These are phyloP conservation scores for Thripadectes ignobilis DNA, from an alignment of 2,797 vertebrate species.

Conservation along the genomic window DNA sequence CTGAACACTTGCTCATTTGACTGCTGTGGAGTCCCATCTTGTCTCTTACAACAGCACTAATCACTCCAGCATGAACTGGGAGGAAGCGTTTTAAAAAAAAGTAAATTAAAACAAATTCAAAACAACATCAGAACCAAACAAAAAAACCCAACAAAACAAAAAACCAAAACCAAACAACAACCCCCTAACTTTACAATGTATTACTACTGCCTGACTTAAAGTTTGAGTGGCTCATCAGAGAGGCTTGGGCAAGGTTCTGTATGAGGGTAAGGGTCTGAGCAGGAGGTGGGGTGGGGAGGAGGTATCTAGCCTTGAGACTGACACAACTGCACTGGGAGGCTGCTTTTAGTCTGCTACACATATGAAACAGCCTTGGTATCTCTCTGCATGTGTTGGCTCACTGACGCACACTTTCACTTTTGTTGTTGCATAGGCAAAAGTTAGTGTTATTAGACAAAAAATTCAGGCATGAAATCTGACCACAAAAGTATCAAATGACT, in stretches of 20 bases:
- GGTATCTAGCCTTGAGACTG: not conserved
- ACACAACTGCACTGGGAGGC: not conserved
- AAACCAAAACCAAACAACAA: not conserved
- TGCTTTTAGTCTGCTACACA: not conserved
- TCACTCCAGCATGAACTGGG: not conserved
- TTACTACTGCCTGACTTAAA: not conserved
- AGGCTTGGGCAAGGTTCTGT: not conserved
- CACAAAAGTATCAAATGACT: not conserved
- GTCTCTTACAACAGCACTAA: not conserved
- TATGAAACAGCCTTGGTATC: not conserved
- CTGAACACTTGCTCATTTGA: no score
- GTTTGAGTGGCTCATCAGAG: not conserved
- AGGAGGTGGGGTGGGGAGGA: not conserved
- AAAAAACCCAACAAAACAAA: not conserved
- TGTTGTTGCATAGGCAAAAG: not conserved
- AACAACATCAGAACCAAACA: not conserved
- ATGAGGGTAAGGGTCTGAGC: not conserved
- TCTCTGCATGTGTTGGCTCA: rapidly evolving
- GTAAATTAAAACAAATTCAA: not conserved
- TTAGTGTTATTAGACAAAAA: not conserved
- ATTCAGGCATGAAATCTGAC: not conserved
- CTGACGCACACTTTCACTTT: not conserved
- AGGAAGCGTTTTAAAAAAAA: not conserved
- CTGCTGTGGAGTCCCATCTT: not conserved
- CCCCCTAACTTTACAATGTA: not conserved